Evolutionary conservation across 2,113 vertebrate species (phyloP).

Genomic region (Saccopteryx leptura): DNA sequence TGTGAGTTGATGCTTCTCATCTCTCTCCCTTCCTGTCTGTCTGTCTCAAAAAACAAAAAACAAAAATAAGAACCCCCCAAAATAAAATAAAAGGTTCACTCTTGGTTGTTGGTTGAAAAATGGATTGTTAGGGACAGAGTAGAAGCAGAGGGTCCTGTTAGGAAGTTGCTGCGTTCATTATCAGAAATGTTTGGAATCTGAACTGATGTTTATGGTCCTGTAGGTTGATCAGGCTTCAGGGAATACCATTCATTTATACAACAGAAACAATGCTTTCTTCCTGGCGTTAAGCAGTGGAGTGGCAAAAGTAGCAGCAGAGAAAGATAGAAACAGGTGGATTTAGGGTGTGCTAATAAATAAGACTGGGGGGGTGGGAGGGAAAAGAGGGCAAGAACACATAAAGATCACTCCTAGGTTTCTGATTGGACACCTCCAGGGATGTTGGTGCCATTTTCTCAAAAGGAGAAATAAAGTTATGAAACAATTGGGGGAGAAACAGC

Average conservation of each 20-base stretch:
- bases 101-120: background rate
- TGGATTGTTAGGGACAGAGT: background rate
- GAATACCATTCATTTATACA: background rate
- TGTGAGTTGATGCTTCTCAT: too few species aligned
- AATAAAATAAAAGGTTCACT: background rate
- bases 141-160: background rate
- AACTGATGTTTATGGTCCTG: background rate
- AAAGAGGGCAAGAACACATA: background rate
- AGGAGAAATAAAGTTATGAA: background rate
- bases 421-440: background rate
- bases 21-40: too few species aligned
- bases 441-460: slow-evolving; percentile 27
- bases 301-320: background rate
- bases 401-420: background rate
- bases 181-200: background rate
- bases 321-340: background rate
- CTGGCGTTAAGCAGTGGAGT: background rate
- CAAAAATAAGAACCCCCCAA: too few species aligned
- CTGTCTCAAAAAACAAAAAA: too few species aligned
- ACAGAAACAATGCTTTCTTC: background rate
- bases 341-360: background rate
- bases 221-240: background rate
- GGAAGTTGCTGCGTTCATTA: background rate
- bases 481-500: background rate
- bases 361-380: background rate